These are phyloP conservation scores for Spinus olivaceus DNA, from an alignment of 2,797 vertebrate species.

Conservation along the genomic window DNA sequence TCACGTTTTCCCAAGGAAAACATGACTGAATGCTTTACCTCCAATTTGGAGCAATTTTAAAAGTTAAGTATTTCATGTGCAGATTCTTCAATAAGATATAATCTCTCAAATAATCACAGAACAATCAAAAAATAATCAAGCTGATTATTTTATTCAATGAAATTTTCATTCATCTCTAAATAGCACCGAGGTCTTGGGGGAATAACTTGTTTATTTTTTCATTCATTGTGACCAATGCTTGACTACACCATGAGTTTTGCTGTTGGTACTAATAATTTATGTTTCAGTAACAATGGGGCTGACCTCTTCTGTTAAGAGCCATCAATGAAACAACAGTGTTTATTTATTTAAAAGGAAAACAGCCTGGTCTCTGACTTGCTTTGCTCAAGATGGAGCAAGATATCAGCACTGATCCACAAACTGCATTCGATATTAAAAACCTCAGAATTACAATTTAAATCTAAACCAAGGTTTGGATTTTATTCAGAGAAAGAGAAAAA, in stretches of 20 bases:
- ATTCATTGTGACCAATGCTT: neutral
- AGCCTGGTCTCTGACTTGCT: neutral
- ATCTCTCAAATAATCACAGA: neutral
- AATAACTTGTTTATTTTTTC: constrained; percentile 17
- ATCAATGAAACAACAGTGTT: neutral
- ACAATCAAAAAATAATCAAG: neutral
- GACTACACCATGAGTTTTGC: neutral
- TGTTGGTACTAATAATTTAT: neutral
- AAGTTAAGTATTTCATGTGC: neutral
- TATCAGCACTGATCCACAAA: neutral
- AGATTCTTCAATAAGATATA: neutral
- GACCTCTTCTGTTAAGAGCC: neutral
- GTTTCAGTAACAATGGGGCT: constrained; percentile 1
- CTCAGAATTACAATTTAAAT: neutral
- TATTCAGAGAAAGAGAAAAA: neutral
- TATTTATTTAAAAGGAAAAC: neutral
- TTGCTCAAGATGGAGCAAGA: neutral
- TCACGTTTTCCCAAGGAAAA: neutral
- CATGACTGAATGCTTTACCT: neutral
- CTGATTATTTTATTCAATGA: neutral
- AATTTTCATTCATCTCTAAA: neutral
- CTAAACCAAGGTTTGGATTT: neutral
- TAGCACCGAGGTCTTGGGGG: neutral
- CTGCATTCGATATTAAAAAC: neutral
- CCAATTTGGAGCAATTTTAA: neutral